Conservation (phyloP, 2,113 vertebrate species). For the Psettodes erumei region DNA sequence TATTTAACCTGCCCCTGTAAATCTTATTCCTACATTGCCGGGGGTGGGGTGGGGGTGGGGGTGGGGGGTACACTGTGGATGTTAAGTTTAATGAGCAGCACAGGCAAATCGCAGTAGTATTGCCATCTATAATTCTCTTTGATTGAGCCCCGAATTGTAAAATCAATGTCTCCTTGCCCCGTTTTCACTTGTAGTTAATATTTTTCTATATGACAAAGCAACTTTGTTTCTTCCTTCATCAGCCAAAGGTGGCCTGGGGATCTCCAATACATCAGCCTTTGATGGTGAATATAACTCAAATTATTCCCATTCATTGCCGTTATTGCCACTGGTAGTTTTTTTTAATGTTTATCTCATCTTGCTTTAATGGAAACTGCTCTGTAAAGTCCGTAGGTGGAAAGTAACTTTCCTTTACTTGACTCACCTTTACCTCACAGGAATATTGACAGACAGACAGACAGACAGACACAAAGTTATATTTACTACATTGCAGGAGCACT, state of each 20-base stretch:
- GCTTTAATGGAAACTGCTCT: slow-evolving; percentile 2
- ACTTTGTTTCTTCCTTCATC: slow-evolving; percentile 68
- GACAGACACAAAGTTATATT: no score
- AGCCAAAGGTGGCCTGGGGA: slow-evolving; percentile 55
- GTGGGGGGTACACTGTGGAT: slow-evolving; percentile 59
- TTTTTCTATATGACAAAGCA: slow-evolving; percentile 69
- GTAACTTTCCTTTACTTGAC: neutral
- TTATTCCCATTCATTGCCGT: slow-evolving; percentile 68
- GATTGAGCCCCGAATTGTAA: slow-evolving; percentile 78
- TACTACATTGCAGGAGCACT: no score
- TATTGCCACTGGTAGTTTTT: slow-evolving; percentile 45
- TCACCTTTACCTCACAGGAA: no score
- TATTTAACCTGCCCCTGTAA: slow-evolving; percentile 63
- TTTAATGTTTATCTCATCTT: slow-evolving; percentile 21
- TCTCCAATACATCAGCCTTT: slow-evolving; percentile 44
- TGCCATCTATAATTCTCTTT: slow-evolving; percentile 77
- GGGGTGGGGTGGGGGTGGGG: no score
- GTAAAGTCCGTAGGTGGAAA: neutral
- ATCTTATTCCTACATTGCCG: slow-evolving; percentile 60
- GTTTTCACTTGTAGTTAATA: slow-evolving; percentile 75
- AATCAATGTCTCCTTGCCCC: slow-evolving; percentile 77
- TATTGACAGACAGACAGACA: no score
- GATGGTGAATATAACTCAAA: slow-evolving; percentile 43
- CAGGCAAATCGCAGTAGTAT: slow-evolving; percentile 62
- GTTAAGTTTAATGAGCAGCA: slow-evolving; percentile 74